Evolutionary conservation across 1,140 invertebrate species (phyloP).

Genomic region (Choristoneura fumiferana): DNA sequence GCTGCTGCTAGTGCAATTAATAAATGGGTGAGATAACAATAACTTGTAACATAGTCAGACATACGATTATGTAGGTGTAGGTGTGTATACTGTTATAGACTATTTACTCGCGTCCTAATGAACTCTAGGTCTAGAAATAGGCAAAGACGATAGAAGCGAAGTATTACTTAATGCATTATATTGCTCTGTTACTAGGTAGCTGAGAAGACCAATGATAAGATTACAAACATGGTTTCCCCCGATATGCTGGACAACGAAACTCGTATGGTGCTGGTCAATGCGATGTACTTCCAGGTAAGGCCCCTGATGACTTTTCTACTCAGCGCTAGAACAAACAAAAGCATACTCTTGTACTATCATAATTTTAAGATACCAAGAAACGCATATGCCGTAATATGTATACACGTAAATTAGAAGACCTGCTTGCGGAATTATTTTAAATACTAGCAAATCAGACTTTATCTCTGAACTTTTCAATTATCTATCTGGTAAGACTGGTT

Average conservation of each 20-base stretch:
- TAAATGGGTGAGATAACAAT: not conserved
- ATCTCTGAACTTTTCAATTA: too few relatives aligned
- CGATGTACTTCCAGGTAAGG: conserved; percentile 8
- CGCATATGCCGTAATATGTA: too few relatives aligned
- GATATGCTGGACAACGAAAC: not conserved
- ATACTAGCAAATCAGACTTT: too few relatives aligned
- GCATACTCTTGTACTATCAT: too few relatives aligned
- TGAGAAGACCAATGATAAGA: not conserved
- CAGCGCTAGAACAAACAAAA: too few relatives aligned
- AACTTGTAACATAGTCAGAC: not conserved
- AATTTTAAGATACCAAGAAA: too few relatives aligned
- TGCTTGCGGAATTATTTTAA: too few relatives aligned
- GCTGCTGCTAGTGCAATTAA: conserved; percentile 1
- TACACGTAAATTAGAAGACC: too few relatives aligned
- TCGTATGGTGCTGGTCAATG: not conserved
- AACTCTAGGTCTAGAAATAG: not conserved
- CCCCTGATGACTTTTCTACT: too few relatives aligned
- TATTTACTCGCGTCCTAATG: too few relatives aligned
- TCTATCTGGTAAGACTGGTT: too few relatives aligned
- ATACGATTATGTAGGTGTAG: not conserved
- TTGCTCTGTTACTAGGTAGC: not conserved
- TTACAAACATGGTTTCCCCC: not conserved
- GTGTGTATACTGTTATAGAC: not conserved
- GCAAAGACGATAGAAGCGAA: too few relatives aligned
- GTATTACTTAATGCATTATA: not conserved